These are phyloP conservation scores for Strix uralensis DNA, from an alignment of 2,113 vertebrate species.

Conservation along the genomic window DNA sequence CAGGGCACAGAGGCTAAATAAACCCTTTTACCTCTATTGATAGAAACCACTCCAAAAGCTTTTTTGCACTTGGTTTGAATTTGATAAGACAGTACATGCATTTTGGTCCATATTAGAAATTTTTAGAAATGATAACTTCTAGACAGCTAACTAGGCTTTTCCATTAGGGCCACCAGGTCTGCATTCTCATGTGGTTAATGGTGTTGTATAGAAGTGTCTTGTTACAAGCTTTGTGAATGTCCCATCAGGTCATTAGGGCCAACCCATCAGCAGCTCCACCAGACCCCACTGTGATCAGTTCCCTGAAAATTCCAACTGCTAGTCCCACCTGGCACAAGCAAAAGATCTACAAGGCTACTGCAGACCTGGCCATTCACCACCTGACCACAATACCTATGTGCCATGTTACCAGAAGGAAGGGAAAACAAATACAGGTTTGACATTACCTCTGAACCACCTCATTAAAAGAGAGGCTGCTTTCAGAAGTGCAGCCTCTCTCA, in stretches of 20 bases:
- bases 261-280: background rate
- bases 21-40: background rate
- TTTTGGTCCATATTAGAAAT: background rate
- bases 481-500: background rate
- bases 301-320: background rate
- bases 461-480: background rate
- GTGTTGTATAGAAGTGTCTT: background rate
- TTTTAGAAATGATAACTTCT: background rate
- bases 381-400: background rate
- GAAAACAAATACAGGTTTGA: background rate
- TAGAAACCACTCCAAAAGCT: background rate
- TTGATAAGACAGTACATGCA: background rate
- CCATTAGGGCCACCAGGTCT: background rate
- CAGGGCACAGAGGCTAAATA: background rate
- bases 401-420: background rate
- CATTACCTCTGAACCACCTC: background rate
- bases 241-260: accelerated
- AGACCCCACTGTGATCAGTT: background rate
- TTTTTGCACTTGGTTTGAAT: background rate
- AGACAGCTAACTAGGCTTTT: background rate
- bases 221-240: background rate
- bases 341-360: background rate
- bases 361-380: accelerated
- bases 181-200: background rate
- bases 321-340: background rate